Evolutionary conservation across 2,797 vertebrate species (phyloP).

Genomic region (Semaprochilodus insignis): DNA sequence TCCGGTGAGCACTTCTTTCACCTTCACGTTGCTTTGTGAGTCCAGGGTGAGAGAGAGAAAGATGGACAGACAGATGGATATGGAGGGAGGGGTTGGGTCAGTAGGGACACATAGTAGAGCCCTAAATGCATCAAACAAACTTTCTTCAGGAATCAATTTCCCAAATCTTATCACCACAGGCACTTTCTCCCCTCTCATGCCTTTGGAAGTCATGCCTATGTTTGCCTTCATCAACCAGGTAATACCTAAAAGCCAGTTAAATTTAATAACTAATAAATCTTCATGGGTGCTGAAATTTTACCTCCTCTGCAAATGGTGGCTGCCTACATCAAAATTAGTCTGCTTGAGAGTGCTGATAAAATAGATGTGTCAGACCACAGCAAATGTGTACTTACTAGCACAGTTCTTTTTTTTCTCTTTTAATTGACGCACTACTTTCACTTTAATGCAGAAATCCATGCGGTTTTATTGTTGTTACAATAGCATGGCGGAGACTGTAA

Average conservation of each 20-base stretch:
- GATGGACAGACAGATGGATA: slow-evolving; percentile 22
- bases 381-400: slow-evolving; percentile 39
- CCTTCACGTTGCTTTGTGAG: slow-evolving; percentile 83
- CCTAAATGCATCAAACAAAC: slow-evolving; percentile 72
- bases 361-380: slow-evolving; percentile 21
- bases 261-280: slow-evolving; percentile 86
- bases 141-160: slow-evolving; percentile 79
- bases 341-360: slow-evolving; percentile 11
- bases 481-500: slow-evolving; percentile 40
- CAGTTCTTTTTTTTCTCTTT: background rate
- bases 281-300: slow-evolving; percentile 74
- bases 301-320: slow-evolving; percentile 57
- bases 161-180: slow-evolving; percentile 69
- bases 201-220: slow-evolving; percentile 68
- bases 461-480: slow-evolving; percentile 52
- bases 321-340: slow-evolving; percentile 40
- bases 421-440: slow-evolving; percentile 29
- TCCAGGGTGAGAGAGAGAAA: slow-evolving; percentile 36
- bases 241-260: slow-evolving; percentile 69
- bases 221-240: slow-evolving; percentile 80
- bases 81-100: slow-evolving; percentile 36
- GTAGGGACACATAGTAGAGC: slow-evolving; percentile 52
- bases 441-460: slow-evolving; percentile 51
- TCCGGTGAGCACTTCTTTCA: slow-evolving; percentile 96
- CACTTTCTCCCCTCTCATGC: slow-evolving; percentile 11